Conservation (phyloP, 2,113 vertebrate species). For the Numenius arquata region DNA sequence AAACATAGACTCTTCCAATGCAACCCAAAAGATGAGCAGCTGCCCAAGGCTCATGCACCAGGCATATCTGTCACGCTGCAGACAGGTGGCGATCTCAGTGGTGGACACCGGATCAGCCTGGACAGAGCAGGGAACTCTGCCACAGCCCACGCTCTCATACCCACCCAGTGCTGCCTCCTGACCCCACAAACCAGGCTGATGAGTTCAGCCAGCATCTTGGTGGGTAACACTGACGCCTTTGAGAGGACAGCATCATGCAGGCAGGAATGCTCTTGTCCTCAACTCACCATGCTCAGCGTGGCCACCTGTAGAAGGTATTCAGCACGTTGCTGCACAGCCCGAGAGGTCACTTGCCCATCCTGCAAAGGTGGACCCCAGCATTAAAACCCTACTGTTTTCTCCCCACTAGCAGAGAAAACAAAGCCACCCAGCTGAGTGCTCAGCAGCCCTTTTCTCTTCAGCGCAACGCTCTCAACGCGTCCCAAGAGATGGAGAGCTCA, state of each 20-base stretch:
- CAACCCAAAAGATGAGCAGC: not conserved
- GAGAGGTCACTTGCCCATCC: not conserved
- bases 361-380: not conserved
- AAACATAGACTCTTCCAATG: not conserved
- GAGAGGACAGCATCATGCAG: rapidly evolving
- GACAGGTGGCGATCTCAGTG: rapidly evolving
- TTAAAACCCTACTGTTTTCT: not conserved
- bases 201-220: not conserved
- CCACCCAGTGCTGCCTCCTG: not conserved
- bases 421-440: not conserved
- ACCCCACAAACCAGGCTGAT: not conserved
- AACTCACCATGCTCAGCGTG: rapidly evolving
- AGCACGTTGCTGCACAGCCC: rapidly evolving
- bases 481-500: not conserved
- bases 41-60: not conserved
- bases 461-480: not conserved
- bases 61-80: not conserved
- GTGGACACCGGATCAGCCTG: not conserved
- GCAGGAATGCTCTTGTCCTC: not conserved
- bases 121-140: not conserved
- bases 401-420: not conserved
- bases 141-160: not conserved
- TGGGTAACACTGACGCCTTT: rapidly evolving
- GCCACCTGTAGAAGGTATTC: not conserved
- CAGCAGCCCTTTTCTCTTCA: not conserved